Conservation (phyloP, 2,888 invertebrate genomes). For the Tetropium fuscum region DNA sequence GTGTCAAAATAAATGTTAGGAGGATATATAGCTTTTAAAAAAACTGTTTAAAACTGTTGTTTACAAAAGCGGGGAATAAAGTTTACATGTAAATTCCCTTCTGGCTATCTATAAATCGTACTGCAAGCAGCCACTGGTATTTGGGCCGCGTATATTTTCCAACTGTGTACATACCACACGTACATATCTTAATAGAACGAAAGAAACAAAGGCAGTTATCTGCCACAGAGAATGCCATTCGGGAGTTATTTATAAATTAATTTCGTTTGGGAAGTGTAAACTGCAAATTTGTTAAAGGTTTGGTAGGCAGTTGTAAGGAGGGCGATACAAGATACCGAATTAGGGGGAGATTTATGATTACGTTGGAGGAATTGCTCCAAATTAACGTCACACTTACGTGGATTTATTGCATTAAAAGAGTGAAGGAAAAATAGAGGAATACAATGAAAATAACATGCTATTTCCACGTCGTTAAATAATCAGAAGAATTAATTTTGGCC, state of each 20-base stretch:
- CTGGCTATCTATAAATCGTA: too few species aligned
- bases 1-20: too few species aligned
- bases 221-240: background rate
- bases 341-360: conserved; percentile 26
- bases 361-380: conserved; percentile 30
- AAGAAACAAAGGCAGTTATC: background rate
- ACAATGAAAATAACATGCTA: conserved; percentile 29
- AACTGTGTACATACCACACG: too few species aligned
- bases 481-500: conserved; percentile 22
- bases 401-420: conserved; percentile 30
- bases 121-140: too few species aligned
- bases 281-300: conserved; percentile 11
- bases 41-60: too few species aligned
- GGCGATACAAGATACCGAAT: conserved; percentile 29
- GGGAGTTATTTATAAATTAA: conserved; percentile 6
- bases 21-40: too few species aligned
- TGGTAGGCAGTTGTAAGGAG: conserved; percentile 8
- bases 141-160: too few species aligned
- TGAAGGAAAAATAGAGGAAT: conserved; percentile 25
- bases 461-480: conserved; percentile 29
- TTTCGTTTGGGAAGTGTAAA: background rate
- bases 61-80: too few species aligned
- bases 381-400: conserved; percentile 34
- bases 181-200: background rate
- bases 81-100: too few species aligned